phyloP scores from a whole-genome alignment of 2,113 vertebrate genomes.

The Rutilus rutilus region DNA sequence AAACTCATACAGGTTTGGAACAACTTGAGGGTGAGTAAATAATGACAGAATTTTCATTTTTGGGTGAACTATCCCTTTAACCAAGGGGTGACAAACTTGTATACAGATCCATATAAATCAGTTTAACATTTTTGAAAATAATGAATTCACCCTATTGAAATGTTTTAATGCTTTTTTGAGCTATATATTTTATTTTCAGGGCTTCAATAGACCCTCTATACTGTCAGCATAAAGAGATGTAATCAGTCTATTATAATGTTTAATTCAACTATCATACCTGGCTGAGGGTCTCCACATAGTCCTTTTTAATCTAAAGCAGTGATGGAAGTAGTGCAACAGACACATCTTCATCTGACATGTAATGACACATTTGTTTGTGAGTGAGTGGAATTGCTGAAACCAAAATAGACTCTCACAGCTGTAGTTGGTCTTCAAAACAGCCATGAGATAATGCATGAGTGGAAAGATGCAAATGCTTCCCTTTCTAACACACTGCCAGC shows the following conservation, averaged over 20 bases:
- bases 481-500: constrained; percentile 25
- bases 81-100: neutral
- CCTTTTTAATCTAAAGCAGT: neutral
- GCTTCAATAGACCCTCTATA: neutral
- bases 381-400: neutral
- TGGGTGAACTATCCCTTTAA: too few relatives aligned
- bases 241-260: neutral
- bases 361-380: neutral
- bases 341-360: neutral
- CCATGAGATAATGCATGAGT: neutral
- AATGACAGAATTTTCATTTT: too few relatives aligned
- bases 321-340: neutral
- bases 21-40: too few relatives aligned
- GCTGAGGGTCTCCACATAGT: neutral
- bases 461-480: constrained; percentile 20
- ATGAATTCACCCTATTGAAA: neutral
- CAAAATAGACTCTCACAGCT: constrained; percentile 15
- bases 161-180: neutral
- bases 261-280: neutral
- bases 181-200: neutral
- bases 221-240: neutral
- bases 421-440: constrained; percentile 13
- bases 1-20: too few relatives aligned
- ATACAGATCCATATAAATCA: neutral
- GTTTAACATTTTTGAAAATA: neutral